These are phyloP conservation scores for Noctua pronuba DNA, from an alignment of 2,888 invertebrate species.

Conservation along the genomic window DNA sequence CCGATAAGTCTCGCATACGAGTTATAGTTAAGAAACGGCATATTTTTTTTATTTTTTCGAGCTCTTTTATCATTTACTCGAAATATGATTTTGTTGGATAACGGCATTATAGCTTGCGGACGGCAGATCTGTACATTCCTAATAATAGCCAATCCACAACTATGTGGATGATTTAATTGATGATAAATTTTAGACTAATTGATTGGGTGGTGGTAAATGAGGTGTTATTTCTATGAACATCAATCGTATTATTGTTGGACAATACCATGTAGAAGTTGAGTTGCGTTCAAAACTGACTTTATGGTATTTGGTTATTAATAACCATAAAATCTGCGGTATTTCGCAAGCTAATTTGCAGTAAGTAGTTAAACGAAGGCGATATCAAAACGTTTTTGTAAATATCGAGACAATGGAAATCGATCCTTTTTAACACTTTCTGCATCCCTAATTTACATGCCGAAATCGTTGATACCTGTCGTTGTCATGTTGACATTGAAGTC, in stretches of 20 bases:
- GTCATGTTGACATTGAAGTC: constrained; percentile 5
- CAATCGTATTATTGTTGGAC: neutral
- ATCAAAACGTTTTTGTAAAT: neutral
- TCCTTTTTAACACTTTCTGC: neutral
- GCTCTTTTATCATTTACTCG: too few relatives aligned
- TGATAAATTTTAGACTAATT: too few relatives aligned
- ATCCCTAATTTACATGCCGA: neutral
- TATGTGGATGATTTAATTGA: neutral
- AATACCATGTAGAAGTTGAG: neutral
- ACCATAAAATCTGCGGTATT: neutral
- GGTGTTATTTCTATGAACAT: neutral
- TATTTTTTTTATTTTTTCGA: too few relatives aligned
- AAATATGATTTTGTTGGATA: too few relatives aligned
- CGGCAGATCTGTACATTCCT: neutral
- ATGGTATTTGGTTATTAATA: neutral
- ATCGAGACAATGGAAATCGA: neutral
- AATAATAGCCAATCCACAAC: neutral
- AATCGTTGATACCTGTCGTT: neutral
- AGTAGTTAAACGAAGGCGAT: neutral
- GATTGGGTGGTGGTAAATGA: neutral
- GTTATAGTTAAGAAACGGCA: too few relatives aligned
- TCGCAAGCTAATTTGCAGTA: neutral
- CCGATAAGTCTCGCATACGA: too few relatives aligned
- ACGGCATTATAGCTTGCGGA: too few relatives aligned
- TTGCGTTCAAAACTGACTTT: neutral